A percentile compares a stretch with the other conserved stretches of the same genome.
phyloP scores from a whole-genome alignment of 2,797 vertebrate species.

The Aeoliscus strigatus region DNA sequence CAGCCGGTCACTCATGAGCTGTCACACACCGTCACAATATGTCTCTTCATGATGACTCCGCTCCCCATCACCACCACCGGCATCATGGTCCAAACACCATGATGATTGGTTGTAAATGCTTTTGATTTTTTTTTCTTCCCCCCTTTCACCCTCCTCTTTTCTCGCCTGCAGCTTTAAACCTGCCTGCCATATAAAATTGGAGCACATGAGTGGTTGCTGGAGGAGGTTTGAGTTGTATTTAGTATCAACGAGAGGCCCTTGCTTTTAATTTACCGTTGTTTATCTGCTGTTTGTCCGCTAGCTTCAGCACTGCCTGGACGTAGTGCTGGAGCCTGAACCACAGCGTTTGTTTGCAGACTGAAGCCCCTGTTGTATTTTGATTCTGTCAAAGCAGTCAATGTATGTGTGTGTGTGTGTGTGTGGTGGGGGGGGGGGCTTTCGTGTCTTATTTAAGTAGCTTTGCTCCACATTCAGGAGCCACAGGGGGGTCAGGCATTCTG shows the following conservation, averaged over 20 bases:
- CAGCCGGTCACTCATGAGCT: no score
- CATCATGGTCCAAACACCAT: no score
- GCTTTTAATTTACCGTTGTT: slow-evolving; percentile 57
- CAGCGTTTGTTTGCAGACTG: slow-evolving; percentile 39
- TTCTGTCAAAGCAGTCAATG: slow-evolving; percentile 28
- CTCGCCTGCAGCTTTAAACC: slow-evolving; percentile 26
- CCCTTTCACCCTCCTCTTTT: no score
- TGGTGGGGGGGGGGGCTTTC: slow-evolving; percentile 6
- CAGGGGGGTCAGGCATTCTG: slow-evolving; percentile 37
- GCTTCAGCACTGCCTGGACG: slow-evolving; percentile 39
- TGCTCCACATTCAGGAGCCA: slow-evolving; percentile 19
- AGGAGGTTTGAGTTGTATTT: slow-evolving; percentile 50
- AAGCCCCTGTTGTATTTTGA: slow-evolving; percentile 33
- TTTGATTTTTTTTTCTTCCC: neutral
- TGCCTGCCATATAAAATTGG: slow-evolving; percentile 31
- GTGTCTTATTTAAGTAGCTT: slow-evolving; percentile 40
- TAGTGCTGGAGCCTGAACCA: slow-evolving; percentile 32
- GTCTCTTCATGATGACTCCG: no score
- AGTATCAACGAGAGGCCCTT: slow-evolving; percentile 36
- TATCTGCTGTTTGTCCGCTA: slow-evolving; percentile 51
- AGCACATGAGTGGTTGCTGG: slow-evolving; percentile 36
- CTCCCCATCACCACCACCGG: no score
- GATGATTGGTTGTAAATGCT: no score
- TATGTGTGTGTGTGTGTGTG: neutral
- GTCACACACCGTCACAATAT: no score